Percentiles rank a stretch among this genome's conserved stretches.
These are phyloP conservation scores for Tenebrio molitor DNA, from an alignment of 1,140 invertebrate species.

Conservation along the genomic window DNA sequence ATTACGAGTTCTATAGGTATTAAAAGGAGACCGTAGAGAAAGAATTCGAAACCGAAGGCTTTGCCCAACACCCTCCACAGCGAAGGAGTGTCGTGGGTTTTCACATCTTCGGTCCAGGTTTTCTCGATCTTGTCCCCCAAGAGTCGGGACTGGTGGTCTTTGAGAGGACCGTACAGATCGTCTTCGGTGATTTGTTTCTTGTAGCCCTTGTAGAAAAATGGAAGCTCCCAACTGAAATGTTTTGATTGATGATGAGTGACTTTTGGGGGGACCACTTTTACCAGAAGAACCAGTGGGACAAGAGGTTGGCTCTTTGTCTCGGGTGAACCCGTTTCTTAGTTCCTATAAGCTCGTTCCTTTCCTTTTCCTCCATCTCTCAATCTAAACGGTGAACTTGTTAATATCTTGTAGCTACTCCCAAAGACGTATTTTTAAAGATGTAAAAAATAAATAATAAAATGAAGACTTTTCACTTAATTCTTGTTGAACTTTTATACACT, in stretches of 20 bases:
- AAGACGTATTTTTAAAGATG: no score
- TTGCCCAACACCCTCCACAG: slow-evolving; percentile 62
- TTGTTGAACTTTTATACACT: no score
- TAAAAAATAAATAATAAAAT: no score
- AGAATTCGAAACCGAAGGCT: slow-evolving; percentile 64
- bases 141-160: slow-evolving; percentile 58
- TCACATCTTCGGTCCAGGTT: slow-evolving; percentile 69
- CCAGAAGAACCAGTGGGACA: neutral
- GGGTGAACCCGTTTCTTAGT: neutral
- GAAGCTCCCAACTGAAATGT: slow-evolving; percentile 65
- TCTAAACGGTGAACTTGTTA: no score
- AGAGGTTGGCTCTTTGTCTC: neutral
- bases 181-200: slow-evolving; percentile 59
- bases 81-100: slow-evolving; percentile 60
- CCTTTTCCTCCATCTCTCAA: neutral
- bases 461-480: no score
- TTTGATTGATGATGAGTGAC: neutral
- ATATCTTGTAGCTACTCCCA: no score
- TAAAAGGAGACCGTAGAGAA: slow-evolving; percentile 68
- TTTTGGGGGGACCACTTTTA: neutral
- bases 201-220: slow-evolving; percentile 60
- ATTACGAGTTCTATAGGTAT: slow-evolving; percentile 70
- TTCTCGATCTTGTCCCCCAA: slow-evolving; percentile 72
- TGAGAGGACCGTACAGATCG: slow-evolving; percentile 55
- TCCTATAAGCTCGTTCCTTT: neutral